Percentiles rank a stretch among this genome's conserved stretches.
phyloP scores from a whole-genome alignment of 2,113 vertebrate genomes.

The Lepus americanus region DNA sequence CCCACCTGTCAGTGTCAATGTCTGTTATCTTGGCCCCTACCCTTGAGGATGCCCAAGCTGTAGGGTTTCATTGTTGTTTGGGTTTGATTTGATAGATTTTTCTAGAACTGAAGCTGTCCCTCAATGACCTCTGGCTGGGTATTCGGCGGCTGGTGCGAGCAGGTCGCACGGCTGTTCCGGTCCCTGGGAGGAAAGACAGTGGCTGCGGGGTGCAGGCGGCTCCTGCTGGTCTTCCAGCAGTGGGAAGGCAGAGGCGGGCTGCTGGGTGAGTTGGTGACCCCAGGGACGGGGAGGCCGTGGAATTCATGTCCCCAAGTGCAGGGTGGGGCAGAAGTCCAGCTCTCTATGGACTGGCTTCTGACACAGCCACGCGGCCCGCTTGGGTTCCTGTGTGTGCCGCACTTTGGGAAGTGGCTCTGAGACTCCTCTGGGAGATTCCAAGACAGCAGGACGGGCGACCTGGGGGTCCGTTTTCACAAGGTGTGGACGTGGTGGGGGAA shows the following conservation, averaged over 20 bases:
- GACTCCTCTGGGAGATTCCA: neutral
- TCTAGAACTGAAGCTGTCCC: neutral
- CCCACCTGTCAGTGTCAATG: neutral
- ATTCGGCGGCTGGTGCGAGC: neutral
- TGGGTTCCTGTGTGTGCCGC: no score
- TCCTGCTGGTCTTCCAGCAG: neutral
- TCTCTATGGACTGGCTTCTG: neutral
- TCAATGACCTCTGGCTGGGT: neutral
- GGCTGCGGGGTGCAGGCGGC: neutral
- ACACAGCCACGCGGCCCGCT: no score
- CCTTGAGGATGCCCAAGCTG: neutral
- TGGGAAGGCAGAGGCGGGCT: neutral
- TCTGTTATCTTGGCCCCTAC: neutral
- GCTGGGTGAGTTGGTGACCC: neutral
- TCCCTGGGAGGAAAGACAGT: constrained; percentile 4
- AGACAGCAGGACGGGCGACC: neutral
- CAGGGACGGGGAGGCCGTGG: neutral
- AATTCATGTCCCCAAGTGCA: neutral
- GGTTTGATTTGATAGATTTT: constrained; percentile 20
- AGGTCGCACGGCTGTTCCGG: neutral
- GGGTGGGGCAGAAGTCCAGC: neutral
- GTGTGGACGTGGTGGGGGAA: neutral
- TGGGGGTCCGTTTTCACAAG: neutral
- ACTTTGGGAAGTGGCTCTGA: neutral
- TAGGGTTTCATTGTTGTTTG: neutral